Base-by-base conservation (phyloP, 2,797 vertebrate genomes). In the Leuciscus waleckii region DNA sequence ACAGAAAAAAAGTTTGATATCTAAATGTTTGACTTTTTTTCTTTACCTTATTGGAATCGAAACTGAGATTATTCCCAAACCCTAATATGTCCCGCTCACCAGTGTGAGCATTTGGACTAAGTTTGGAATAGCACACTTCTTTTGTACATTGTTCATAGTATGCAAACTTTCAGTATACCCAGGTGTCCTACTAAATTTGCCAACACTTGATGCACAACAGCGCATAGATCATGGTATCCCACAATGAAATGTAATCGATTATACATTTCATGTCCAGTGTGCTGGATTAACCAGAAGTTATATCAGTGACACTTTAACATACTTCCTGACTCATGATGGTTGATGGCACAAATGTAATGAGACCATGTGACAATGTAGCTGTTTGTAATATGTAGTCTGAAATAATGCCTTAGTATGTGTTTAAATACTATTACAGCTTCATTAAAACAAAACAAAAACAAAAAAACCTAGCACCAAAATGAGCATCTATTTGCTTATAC, bases 251-350 rank as follows among this genome's bases (percentile, higher is more conserved):
- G 39, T 46, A 51, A 79, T 23, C 2, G 8, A 41, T 49, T 54
- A 76, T 23, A 79, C 2, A 17, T 4, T 43, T 26, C 17, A 29
- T 7, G 19, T 19, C 26, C 29, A 75, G 29, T 37, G 11, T 23
- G 49, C 11, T 75, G 73, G 29, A 76, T 46, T 46, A 19, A 43
- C 17, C 58, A 79, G 58, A 65, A 79, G 17, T 79, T 65, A 49
- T 5, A 29, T 32, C 26, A 32, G 26, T 11, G 1, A 79, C n/a
- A 13, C 19, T 19, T 43, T 32, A 46, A 63, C 39, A 6, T 65
- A 17, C n/a, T 79, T 79, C 39, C 13, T 13, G 14, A 46, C 9
- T 79, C 13, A 26, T n/a, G 51, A 58, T 4, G 54, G 23, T 4
- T 58, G 9, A 58, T n/a, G 11, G 11, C 23, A n/a, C 10, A n/a